A percentile compares a stretch with the other conserved stretches of the same genome.
These are phyloP conservation scores for Urosaurus nigricauda DNA, from an alignment of 2,797 vertebrate species.

Conservation along the genomic window DNA sequence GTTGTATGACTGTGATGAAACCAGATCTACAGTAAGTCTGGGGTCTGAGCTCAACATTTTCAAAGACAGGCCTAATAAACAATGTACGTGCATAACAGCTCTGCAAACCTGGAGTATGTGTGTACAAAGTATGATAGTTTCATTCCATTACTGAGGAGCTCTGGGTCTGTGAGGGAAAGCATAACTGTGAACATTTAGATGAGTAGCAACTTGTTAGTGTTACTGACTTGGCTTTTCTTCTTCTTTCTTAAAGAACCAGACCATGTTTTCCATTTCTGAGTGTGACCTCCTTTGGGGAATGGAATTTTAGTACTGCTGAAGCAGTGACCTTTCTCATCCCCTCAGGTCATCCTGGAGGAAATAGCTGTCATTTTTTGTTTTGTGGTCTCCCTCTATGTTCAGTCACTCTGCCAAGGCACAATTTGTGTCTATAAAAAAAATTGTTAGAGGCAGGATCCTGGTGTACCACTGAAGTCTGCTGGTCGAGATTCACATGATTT, in stretches of 20 bases:
- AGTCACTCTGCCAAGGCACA: constrained; percentile 51
- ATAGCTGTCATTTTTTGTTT: constrained; percentile 73
- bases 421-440: constrained; percentile 38
- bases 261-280: constrained; percentile 38
- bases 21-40: too few species aligned
- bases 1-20: background rate
- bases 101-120: background rate
- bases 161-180: background rate
- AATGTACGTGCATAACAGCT: background rate
- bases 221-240: background rate
- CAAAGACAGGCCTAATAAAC: background rate
- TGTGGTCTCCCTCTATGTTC: constrained; percentile 48
- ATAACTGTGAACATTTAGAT: background rate
- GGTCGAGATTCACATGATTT: background rate
- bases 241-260: background rate
- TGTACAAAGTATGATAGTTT: background rate
- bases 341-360: constrained; percentile 71
- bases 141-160: background rate
- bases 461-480: background rate
- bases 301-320: constrained; percentile 45
- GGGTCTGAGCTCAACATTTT: too few species aligned
- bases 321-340: constrained; percentile 73
- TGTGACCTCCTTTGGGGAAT: constrained; percentile 45
- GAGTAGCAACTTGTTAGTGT: background rate
- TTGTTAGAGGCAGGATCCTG: background rate